phyloP scores from a whole-genome alignment of 1,140 invertebrate species.

The Eriocheir sinensis region DNA sequence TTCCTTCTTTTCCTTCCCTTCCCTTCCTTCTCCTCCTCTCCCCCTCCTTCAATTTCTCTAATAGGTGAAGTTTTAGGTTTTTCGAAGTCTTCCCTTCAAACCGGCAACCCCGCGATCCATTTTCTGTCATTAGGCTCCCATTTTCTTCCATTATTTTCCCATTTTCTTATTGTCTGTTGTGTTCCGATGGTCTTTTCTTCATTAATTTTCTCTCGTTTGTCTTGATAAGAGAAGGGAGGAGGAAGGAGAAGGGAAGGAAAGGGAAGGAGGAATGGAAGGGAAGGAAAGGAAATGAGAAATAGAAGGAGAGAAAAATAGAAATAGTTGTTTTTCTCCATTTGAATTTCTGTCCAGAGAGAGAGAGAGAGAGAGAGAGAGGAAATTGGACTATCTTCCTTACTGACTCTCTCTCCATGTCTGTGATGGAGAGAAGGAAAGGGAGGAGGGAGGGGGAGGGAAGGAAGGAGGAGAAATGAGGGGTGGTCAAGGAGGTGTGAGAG shows the following conservation, averaged over 20 bases:
- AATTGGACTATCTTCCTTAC: no score
- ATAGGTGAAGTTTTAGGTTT: no score
- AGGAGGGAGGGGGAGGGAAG: no score
- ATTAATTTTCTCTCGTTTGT: constrained; percentile 17
- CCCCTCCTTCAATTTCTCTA: not conserved
- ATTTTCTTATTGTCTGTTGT: constrained; percentile 10
- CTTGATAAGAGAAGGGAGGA: not conserved
- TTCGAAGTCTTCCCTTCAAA: no score
- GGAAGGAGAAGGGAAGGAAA: not conserved
- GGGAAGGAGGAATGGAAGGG: not conserved
- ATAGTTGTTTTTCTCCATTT: no score
- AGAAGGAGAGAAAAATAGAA: not conserved
- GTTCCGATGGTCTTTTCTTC: not conserved
- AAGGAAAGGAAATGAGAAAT: not conserved
- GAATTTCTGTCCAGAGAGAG: not conserved
- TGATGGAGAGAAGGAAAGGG: not conserved
- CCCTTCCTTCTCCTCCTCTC: not conserved
- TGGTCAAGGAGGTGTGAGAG: not conserved
- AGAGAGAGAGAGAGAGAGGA: not conserved
- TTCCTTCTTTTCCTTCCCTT: not conserved
- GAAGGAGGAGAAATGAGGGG: not conserved
- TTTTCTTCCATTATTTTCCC: constrained; percentile 8
- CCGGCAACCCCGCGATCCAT: no score
- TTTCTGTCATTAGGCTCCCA: no score
- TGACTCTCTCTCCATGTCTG: no score